A percentile compares a stretch with the other conserved stretches of the same genome.
Conservation (phyloP, 35 echinoderm and acorn worm species). For the Diadema setosum region DNA sequence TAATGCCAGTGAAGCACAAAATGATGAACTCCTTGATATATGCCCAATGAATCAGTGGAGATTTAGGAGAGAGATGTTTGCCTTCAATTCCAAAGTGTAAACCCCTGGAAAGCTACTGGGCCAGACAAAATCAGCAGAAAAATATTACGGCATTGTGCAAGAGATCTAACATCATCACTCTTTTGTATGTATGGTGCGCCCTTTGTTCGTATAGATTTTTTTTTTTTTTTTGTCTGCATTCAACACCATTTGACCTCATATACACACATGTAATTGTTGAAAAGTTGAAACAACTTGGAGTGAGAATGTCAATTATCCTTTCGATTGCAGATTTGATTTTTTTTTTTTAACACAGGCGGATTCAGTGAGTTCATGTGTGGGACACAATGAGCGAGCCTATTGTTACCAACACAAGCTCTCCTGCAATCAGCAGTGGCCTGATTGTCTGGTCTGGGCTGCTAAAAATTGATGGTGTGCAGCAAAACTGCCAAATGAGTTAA, state of each 20-base stretch:
- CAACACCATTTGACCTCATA: neutral
- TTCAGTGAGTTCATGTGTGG: neutral
- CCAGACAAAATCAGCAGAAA: neutral
- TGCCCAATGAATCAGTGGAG: neutral
- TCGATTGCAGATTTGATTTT: neutral
- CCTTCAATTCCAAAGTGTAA: neutral
- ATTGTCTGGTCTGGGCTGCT: too few species aligned
- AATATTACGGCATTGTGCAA: neutral
- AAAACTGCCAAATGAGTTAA: too few species aligned
- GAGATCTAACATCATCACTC: neutral
- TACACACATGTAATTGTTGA: neutral
- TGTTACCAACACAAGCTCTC: neutral
- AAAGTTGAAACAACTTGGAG: neutral
- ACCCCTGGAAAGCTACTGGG: slow-evolving; percentile 13
- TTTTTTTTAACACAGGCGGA: neutral
- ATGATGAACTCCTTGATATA: neutral
- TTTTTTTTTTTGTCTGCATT: neutral
- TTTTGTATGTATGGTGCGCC: neutral
- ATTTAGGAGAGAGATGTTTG: neutral
- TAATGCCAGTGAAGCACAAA: neutral
- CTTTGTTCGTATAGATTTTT: neutral
- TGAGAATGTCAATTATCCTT: neutral
- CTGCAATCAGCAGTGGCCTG: too few species aligned
- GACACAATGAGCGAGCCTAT: neutral
- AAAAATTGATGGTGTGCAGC: too few species aligned